A percentile compares a stretch with the other conserved stretches of the same genome.
Conservation (phyloP, 1,140 invertebrate species). For the Brachionus koreanus region DNA sequence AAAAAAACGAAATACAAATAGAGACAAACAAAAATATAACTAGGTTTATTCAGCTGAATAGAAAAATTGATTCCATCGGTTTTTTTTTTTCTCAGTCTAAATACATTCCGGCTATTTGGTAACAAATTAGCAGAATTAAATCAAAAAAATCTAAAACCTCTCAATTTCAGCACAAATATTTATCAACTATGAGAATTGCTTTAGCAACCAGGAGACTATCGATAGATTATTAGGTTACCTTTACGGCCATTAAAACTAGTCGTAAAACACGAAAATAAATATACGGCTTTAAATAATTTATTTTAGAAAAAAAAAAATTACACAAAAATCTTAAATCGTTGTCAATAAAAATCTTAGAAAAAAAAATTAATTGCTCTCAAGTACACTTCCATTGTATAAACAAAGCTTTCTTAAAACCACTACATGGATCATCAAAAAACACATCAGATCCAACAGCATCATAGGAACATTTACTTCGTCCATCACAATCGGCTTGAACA, state of each 20-base stretch:
- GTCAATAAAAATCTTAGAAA: background rate
- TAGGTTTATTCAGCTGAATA: background rate
- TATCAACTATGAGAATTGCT: slow-evolving; percentile 7
- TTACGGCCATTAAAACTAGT: background rate
- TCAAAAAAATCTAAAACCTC: background rate
- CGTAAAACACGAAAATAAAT: background rate
- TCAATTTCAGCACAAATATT: slow-evolving; percentile 8
- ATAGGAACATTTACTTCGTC: background rate
- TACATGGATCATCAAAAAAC: slow-evolving; percentile 23
- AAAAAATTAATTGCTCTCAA: background rate
- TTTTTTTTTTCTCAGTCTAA: background rate
- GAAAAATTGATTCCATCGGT: background rate
- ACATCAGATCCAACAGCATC: background rate
- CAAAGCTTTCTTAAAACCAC: slow-evolving; percentile 36
- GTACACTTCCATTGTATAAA: slow-evolving; percentile 18
- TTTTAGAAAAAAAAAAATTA: background rate
- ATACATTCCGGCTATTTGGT: background rate
- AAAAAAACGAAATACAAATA: background rate
- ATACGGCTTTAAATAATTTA: slow-evolving; percentile 9
- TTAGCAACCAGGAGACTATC: slow-evolving; percentile 3
- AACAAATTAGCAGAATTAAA: background rate
- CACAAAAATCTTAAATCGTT: background rate
- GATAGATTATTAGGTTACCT: background rate
- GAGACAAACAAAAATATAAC: background rate
- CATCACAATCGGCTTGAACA: background rate